Evolutionary conservation across 92 coral and sea anemone genomes (phyloP).

Genomic region (Paragorgia papillata): DNA sequence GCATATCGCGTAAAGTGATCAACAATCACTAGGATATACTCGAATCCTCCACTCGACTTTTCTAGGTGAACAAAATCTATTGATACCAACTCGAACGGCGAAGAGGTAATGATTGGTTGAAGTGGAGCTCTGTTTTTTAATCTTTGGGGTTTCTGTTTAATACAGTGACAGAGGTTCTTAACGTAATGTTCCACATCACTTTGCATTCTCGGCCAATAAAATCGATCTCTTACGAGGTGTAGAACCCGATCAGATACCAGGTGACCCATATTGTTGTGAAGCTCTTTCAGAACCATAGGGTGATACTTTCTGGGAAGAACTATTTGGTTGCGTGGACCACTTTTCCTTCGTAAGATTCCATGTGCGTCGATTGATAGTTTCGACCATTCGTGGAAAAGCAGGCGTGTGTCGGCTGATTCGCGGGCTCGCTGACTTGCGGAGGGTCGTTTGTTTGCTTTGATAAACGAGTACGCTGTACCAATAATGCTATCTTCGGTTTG

Average conservation of each 20-base stretch:
- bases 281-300: slow-evolving; percentile 36
- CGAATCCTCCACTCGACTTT: too few species aligned
- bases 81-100: too few species aligned
- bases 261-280: slow-evolving; percentile 56
- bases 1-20: neutral
- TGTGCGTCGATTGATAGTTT: too few species aligned
- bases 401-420: slow-evolving; percentile 43
- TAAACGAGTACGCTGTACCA: too few species aligned
- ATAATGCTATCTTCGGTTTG: too few species aligned
- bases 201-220: slow-evolving; percentile 62
- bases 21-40: too few species aligned
- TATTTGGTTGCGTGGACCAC: too few species aligned
- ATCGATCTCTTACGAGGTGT: too few species aligned
- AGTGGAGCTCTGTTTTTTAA: slow-evolving; percentile 60
- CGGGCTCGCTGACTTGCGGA: slow-evolving; percentile 26
- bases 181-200: slow-evolving; percentile 51
- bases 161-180: slow-evolving; percentile 46
- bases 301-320: too few species aligned
- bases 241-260: too few species aligned
- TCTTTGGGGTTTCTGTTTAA: too few species aligned
- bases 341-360: too few species aligned
- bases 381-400: slow-evolving; percentile 54
- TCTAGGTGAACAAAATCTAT: slow-evolving; percentile 62
- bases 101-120: slow-evolving; percentile 34
- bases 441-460: neutral